These are phyloP conservation scores for Mixornis gularis DNA, from an alignment of 2,113 vertebrate species.

Conservation along the genomic window DNA sequence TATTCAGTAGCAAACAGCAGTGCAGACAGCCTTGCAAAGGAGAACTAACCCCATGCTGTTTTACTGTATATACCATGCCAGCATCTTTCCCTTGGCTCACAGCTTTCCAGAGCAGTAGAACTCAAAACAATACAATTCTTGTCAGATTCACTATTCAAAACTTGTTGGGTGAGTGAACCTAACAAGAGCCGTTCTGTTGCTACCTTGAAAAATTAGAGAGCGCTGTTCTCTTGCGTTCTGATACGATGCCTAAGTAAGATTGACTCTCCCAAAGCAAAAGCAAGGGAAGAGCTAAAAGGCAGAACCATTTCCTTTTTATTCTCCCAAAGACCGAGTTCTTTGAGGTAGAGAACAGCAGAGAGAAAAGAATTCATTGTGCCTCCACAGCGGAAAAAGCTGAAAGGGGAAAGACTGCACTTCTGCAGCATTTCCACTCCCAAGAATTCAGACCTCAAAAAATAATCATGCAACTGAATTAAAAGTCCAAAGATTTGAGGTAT, in stretches of 20 bases:
- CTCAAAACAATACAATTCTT: constrained; percentile 49
- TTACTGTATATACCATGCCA: constrained; percentile 55
- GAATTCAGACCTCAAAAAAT: constrained; percentile 43
- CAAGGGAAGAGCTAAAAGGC: constrained; percentile 38
- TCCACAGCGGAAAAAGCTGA: constrained; percentile 38
- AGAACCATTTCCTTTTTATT: constrained; percentile 33
- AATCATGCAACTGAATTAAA: constrained; percentile 36
- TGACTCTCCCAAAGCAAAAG: constrained; percentile 39
- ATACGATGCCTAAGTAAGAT: constrained; percentile 31
- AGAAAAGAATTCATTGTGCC: constrained; percentile 33
- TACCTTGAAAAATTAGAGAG: constrained; percentile 40
- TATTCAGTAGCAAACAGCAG: constrained; percentile 55
- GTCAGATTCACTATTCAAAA: constrained; percentile 57
- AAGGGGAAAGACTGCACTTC: constrained; percentile 37
- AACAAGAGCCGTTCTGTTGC: constrained; percentile 47
- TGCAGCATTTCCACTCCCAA: constrained; percentile 43
- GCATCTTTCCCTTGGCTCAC: constrained; percentile 52
- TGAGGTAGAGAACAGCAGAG: constrained; percentile 12
- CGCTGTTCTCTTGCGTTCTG: background rate
- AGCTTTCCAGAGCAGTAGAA: constrained; percentile 52
- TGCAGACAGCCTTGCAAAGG: constrained; percentile 58
- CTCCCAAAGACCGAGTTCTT: background rate
- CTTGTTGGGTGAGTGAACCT: constrained; percentile 38
- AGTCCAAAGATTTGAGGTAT: background rate
- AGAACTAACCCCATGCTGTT: constrained; percentile 53